Conservation (phyloP, 2,113 vertebrate genomes). For the Oplegnathus fasciatus region DNA sequence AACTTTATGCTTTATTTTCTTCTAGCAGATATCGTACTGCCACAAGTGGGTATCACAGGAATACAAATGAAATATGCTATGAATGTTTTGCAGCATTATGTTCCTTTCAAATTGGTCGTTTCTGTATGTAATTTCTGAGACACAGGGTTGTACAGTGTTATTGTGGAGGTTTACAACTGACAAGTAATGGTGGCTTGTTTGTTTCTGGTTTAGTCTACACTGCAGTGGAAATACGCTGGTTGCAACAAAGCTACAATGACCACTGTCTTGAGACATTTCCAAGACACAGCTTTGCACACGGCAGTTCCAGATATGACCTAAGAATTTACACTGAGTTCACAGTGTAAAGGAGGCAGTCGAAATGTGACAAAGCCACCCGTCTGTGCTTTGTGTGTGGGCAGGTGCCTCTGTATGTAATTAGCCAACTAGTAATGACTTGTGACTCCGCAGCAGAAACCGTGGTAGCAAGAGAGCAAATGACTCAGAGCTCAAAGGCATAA, state of each 20-base stretch:
- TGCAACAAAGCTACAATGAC: background rate
- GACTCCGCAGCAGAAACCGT: conserved; percentile 49
- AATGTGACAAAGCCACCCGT: conserved; percentile 47
- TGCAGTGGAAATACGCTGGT: background rate
- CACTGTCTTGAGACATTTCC: conserved; percentile 9
- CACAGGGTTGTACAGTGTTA: background rate
- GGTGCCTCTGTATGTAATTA: conserved; percentile 68
- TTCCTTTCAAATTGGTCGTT: background rate
- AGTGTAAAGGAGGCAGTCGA: conserved; percentile 10
- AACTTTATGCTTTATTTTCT: too few species aligned
- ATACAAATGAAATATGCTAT: too few species aligned
- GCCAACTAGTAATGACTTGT: conserved; percentile 66
- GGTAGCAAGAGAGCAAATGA: conserved; percentile 28
- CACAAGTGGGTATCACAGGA: too few species aligned
- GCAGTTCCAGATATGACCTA: conserved; percentile 18
- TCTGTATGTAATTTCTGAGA: background rate
- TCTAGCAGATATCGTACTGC: too few species aligned
- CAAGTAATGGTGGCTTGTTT: background rate
- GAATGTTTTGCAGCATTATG: too few species aligned
- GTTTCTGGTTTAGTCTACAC: conserved; percentile 28
- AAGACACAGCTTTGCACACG: conserved; percentile 20
- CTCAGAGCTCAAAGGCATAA: conserved; percentile 61
- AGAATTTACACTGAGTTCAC: conserved; percentile 9
- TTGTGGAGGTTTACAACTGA: background rate
- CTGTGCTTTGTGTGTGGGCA: conserved; percentile 66